These are phyloP conservation scores for Cryptoblepharus egeriae DNA, from an alignment of 2,797 vertebrate species.

Conservation along the genomic window DNA sequence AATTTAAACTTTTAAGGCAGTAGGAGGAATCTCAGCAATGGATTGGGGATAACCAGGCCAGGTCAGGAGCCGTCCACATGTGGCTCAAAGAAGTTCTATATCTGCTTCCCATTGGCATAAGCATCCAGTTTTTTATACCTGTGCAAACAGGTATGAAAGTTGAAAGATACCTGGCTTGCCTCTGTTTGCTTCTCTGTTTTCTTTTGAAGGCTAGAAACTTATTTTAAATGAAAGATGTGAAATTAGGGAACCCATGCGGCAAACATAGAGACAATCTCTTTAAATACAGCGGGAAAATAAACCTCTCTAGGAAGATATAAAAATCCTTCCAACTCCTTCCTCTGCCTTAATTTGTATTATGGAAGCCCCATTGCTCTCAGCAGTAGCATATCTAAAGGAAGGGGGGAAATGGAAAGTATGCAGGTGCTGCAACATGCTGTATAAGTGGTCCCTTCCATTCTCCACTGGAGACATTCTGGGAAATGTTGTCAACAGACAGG, in stretches of 20 bases:
- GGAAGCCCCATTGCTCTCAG: neutral
- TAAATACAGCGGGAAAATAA: neutral
- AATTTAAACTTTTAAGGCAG: too few species aligned
- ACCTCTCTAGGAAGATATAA: neutral
- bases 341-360: neutral
- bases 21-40: neutral
- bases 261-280: neutral
- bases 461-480: too few species aligned
- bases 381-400: too few species aligned
- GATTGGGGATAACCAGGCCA: too few species aligned
- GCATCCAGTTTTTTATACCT: neutral
- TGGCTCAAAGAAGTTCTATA: too few species aligned
- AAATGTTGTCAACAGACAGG: too few species aligned
- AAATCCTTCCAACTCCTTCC: neutral
- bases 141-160: neutral
- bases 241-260: too few species aligned
- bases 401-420: too few species aligned
- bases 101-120: neutral
- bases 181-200: neutral
- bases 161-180: neutral
- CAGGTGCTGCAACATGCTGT: too few species aligned
- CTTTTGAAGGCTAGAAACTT: neutral
- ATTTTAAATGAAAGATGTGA: neutral
- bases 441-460: too few species aligned
- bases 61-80: too few species aligned